phyloP scores from a whole-genome alignment of 2,113 vertebrate species.

The Tachuris rubrigastra region DNA sequence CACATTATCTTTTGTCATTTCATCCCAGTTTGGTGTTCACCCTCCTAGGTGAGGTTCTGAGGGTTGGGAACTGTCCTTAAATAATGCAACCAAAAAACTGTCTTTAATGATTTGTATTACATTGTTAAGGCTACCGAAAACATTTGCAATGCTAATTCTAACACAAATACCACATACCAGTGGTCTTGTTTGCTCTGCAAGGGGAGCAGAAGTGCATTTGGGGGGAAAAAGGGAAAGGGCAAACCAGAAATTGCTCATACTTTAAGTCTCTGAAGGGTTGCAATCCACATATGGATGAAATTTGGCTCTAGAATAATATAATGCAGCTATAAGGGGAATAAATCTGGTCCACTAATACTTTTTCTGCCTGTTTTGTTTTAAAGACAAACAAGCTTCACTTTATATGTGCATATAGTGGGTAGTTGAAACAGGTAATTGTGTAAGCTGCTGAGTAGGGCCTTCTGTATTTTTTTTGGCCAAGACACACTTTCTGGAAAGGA shows the following conservation, averaged over 20 bases:
- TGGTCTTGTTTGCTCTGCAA: not conserved
- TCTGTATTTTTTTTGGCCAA: not conserved
- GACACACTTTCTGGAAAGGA: not conserved
- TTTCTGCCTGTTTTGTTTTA: conserved; percentile 23
- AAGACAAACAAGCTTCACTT: not conserved
- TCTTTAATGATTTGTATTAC: not conserved
- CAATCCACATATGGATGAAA: conserved; percentile 34
- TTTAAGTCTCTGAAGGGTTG: not conserved
- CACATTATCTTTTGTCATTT: not conserved
- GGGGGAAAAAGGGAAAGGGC: not conserved
- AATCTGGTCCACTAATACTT: not conserved
- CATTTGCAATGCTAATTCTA: not conserved
- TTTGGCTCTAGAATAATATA: conserved; percentile 1
- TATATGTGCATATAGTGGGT: not conserved
- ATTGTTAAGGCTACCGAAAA: not conserved
- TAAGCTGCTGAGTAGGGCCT: not conserved
- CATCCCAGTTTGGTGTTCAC: not conserved
- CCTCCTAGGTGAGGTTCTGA: not conserved
- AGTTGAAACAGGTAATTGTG: not conserved
- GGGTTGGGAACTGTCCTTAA: not conserved
- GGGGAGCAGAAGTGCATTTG: not conserved
- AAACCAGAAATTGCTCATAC: not conserved
- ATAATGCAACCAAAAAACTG: not conserved
- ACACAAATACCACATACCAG: not conserved
- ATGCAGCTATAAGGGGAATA: conserved; percentile 1